Evolutionary conservation across 2,113 vertebrate species (phyloP).

Genomic region (Scatophagus argus): DNA sequence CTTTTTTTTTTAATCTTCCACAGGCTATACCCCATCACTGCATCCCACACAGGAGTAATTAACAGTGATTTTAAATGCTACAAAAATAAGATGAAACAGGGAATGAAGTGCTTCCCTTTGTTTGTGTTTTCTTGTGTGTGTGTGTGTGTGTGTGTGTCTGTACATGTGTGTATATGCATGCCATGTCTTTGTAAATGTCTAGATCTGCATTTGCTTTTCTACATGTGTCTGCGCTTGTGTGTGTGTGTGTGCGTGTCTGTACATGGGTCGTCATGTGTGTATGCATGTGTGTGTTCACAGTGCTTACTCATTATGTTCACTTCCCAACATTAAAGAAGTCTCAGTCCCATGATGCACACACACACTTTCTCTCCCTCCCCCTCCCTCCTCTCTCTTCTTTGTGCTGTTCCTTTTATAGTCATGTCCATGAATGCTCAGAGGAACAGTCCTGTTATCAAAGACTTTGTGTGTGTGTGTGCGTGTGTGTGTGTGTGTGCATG

Average conservation of each 20-base stretch:
- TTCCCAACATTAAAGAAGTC: conserved; percentile 71
- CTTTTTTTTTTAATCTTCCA: conserved; percentile 75
- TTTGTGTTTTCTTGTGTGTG: conserved; percentile 55
- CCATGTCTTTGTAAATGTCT: conserved; percentile 68
- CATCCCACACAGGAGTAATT: conserved; percentile 80
- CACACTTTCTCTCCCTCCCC: conserved; percentile 37
- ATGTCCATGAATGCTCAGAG: conserved; percentile 64
- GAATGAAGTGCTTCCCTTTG: conserved; percentile 74
- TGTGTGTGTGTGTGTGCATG: conserved; percentile 31
- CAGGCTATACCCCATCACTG: conserved; percentile 80
- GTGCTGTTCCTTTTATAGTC: conserved; percentile 53
- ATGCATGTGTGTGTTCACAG: conserved; percentile 76
- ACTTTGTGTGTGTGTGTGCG: conserved; percentile 45
- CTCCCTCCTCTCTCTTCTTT: conserved; percentile 39
- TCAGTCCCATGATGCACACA: conserved; percentile 72
- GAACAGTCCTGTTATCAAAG: conserved; percentile 58
- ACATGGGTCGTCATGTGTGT: conserved; percentile 54
- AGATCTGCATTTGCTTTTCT: conserved; percentile 56
- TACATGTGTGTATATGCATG: conserved; percentile 73
- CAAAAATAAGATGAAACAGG: conserved; percentile 87
- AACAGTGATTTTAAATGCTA: conserved; percentile 86
- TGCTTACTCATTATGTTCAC: conserved; percentile 76
- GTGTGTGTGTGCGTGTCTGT: conserved; percentile 52
- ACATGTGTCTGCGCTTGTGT: conserved; percentile 41
- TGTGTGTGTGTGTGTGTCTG: conserved; percentile 59